Conservation (phyloP, 2,797 vertebrate genomes). For the Tragelaphus eurycerus region DNA sequence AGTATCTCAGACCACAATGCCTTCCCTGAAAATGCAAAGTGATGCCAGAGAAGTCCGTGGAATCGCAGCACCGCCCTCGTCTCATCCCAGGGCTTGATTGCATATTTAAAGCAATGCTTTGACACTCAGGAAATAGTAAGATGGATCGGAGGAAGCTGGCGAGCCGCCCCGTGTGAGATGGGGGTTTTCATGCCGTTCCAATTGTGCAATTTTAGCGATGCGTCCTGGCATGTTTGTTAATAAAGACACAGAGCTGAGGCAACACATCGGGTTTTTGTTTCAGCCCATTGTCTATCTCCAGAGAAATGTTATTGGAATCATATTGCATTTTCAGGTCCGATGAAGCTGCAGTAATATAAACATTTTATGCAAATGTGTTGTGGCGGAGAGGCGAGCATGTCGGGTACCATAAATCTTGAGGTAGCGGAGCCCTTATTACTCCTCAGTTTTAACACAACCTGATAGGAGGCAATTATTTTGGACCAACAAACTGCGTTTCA, state of each 20-base stretch:
- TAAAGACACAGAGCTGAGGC: constrained; percentile 51
- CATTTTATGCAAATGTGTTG: constrained; percentile 59
- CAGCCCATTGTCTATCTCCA: constrained; percentile 46
- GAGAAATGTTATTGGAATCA: constrained; percentile 55
- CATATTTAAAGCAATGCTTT: neutral
- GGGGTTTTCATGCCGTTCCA: neutral
- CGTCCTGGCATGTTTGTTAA: constrained; percentile 38
- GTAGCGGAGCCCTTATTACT: neutral
- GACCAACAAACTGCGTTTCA: neutral
- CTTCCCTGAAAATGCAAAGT: neutral
- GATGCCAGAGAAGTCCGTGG: neutral
- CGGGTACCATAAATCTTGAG: constrained; percentile 35
- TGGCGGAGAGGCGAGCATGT: neutral
- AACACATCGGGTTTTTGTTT: neutral
- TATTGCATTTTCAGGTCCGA: constrained; percentile 61
- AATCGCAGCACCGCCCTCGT: neutral
- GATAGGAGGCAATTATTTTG: constrained; percentile 52
- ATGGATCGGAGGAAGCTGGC: constrained; percentile 13
- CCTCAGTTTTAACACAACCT: neutral
- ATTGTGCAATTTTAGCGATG: neutral
- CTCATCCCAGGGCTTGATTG: neutral
- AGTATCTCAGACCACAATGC: fast-evolving
- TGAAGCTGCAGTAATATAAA: constrained; percentile 59
- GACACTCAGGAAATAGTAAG: constrained; percentile 29
- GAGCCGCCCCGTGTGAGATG: neutral